Base-by-base conservation (phyloP, 1,140 invertebrate genomes). In the Solenopsis invicta region DNA sequence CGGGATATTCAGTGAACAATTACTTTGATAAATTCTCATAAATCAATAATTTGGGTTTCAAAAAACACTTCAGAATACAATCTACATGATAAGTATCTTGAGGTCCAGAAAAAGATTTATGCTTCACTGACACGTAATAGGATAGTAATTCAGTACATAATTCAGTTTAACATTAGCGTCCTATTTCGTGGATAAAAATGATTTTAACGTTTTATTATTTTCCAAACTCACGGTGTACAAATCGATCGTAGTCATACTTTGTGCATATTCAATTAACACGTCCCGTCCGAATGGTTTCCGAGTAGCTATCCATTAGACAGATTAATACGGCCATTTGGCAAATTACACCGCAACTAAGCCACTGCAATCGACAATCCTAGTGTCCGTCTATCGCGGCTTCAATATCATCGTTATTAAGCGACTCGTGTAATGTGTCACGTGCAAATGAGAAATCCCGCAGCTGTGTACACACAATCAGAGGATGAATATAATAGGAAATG, bases 271-370 rank as follows among this genome's bases (percentile, higher is more conserved):
- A 82, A 74, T 82, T 82, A 82, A 82, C 80, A 82, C 67, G 24
- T 82, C 54, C 67, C 67, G 12, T 82, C 41, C 18, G 24, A 82
- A 82, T 74, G 67, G 52, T 89, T 89, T 66, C 21, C 76, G 89
- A 88, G 80, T 92, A 90, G 66, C 78, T 66, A 86, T 89, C 88
- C 80, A 82, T 82, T 82, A 82, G 80, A 74, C 41, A 82, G 80
- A 82, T 82, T 82, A 82, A 74, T 74, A 82, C 69, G 52, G 67
- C 80, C 80, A 82, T 82, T 82, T 82, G 80, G 80, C 67, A 82
- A 82, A 82, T 82, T 82, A 82, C 80, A 74, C 37, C 67, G 54
- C 80, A 59, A 82, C 52, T 82, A 82, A 56, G 50, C 66, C 54
- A 24, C 45, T 72, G 80, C 54, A 82, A 82, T 82, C 80, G 80